Conservation (phyloP, 2,888 invertebrate species). For the Nomada ruficornis region DNA sequence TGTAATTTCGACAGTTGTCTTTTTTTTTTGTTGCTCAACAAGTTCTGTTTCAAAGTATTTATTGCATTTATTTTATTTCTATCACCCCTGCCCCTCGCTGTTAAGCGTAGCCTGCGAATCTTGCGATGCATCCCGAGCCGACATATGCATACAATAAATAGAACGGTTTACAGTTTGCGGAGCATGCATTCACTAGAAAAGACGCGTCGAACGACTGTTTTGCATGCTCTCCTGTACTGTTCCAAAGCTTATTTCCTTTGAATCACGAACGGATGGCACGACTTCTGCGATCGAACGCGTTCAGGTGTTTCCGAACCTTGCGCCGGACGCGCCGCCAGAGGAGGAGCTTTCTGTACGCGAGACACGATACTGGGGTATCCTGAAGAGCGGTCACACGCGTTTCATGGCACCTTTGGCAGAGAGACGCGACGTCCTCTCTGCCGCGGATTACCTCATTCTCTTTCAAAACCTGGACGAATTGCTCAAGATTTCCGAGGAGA, state of each 20-base stretch:
- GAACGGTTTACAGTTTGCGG: not conserved
- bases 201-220: not conserved
- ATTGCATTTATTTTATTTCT: constrained; percentile 70
- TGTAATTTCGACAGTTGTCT: constrained; percentile 78
- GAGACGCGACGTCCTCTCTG: constrained; percentile 90
- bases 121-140: not conserved
- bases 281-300: constrained; percentile 30
- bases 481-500: constrained; percentile 91
- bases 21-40: constrained; percentile 82
- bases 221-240: constrained; percentile 20
- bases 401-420: constrained; percentile 91
- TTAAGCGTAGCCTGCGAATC: not conserved
- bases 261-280: constrained; percentile 6
- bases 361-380: constrained; percentile 91
- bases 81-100: constrained; percentile 44
- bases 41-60: constrained; percentile 86
- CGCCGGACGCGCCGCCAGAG: constrained; percentile 88
- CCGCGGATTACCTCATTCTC: constrained; percentile 91
- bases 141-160: not conserved
- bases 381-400: constrained; percentile 92
- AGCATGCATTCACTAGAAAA: constrained; percentile 1
- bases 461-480: constrained; percentile 95
- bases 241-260: not conserved
- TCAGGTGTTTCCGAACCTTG: constrained; percentile 79
- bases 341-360: constrained; percentile 91